Evolutionary conservation across 2,113 vertebrate genomes (phyloP), one percentile per base, ranked within the genome.

Genomic region (Cryptotis parvus): DNA sequence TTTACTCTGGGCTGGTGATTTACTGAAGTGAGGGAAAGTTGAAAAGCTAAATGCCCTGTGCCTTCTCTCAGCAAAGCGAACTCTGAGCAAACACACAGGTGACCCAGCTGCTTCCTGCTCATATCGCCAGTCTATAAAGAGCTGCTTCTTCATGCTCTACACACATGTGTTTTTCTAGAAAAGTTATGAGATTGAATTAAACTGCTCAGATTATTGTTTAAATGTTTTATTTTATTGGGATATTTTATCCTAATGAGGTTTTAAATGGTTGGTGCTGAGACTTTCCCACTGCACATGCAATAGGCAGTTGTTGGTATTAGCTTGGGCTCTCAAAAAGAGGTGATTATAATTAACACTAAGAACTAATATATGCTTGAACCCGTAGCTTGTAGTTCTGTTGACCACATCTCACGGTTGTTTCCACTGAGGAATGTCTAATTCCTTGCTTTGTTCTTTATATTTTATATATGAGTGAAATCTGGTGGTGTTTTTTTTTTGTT

Each of bases 91-190:
- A 27, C 37, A 41, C 24, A 39, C 6, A 66, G 9, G 31, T 27
- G 15, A 49, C 31, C 2, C 9, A 26, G 22, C 20, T 37, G 24
- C n/a, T 76, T n/a, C 16, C 29, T 37, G 5, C 55, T 35, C 37
- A 4, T 0, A 0, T 2, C 8, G 12, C 10, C 11, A 29, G 14
- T 45, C n/a, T 43, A 22, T 12, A 27, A 41, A 9, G 1, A 61
- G 9, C 37, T 26, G 22, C 15, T 70, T 9, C 43, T 83, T 61
- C 24, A 15, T 43, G 6, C 14, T 58, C 80, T 78, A 14, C 15
- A 1, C 8, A 68, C n/a, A 6, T 11, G 11, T 31, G 2, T 27
- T 61, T 87, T 31, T 87, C 20, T 78, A 37, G 58, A 81, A 83
- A 75, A 49, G 31, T 35, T 4, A 15, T 37, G 11, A 18, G n/a